phyloP scores from a whole-genome alignment of 1,140 invertebrate genomes.

The Drosophila ambigua region DNA sequence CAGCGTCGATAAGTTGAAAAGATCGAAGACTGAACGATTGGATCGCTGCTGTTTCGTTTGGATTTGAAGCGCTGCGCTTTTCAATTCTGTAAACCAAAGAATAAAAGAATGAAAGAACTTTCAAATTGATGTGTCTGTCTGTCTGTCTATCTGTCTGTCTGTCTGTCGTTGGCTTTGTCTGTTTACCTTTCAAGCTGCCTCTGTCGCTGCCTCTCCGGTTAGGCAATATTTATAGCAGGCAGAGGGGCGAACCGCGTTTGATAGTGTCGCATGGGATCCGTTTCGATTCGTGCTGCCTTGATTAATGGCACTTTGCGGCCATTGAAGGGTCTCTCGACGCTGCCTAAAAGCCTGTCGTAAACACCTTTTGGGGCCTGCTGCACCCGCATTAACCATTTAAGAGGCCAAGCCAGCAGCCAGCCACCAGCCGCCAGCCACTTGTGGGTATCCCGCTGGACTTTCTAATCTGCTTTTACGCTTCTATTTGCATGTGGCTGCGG shows the following conservation, averaged over 20 bases:
- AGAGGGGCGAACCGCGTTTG: conserved; percentile 30
- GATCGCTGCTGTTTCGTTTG: conserved; percentile 16
- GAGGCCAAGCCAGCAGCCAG: neutral
- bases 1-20: conserved; percentile 26
- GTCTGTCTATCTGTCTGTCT: conserved; percentile 14
- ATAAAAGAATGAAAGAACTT: conserved; percentile 43
- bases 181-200: conserved; percentile 19
- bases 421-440: neutral
- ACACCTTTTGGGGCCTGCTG: conserved; percentile 55
- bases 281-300: conserved; percentile 47
- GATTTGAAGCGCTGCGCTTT: conserved; percentile 62
- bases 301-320: conserved; percentile 53
- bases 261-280: conserved; percentile 43
- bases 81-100: conserved; percentile 52
- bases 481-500: conserved; percentile 37
- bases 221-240: conserved; percentile 38
- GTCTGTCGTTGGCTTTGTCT: conserved; percentile 30
- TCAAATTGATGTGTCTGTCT: conserved; percentile 67
- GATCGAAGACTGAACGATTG: conserved; percentile 31
- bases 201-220: conserved; percentile 5
- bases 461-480: conserved; percentile 59
- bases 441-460: conserved; percentile 37
- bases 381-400: conserved; percentile 57
- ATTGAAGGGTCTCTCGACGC: conserved; percentile 23
- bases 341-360: conserved; percentile 43